A percentile compares a stretch with the other conserved stretches of the same genome.
phyloP scores from a whole-genome alignment of 1,140 invertebrate species.

The Subanguina moxae region DNA sequence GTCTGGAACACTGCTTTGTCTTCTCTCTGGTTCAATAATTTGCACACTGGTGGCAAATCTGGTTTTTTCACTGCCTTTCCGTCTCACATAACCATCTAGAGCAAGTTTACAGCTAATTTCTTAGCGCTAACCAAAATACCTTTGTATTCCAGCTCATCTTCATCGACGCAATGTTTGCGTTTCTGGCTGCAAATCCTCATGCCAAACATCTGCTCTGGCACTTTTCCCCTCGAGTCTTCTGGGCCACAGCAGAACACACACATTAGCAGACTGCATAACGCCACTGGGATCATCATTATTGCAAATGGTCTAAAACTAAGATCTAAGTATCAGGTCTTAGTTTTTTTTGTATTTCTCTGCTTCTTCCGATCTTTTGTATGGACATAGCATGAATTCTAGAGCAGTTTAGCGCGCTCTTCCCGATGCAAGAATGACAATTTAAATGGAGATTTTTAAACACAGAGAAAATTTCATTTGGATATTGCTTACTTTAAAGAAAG shows the following conservation, averaged over 20 bases:
- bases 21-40: background rate
- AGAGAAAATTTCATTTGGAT: too few species aligned
- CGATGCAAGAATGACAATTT: too few species aligned
- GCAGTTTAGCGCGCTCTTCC: too few species aligned
- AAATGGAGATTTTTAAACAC: too few species aligned
- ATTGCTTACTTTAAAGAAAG: too few species aligned
- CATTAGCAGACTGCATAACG: slow-evolving; percentile 38
- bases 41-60: slow-evolving; percentile 15
- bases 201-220: slow-evolving; percentile 22
- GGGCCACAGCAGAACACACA: slow-evolving; percentile 46
- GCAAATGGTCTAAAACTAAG: slow-evolving; percentile 26
- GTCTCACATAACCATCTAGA: slow-evolving; percentile 39
- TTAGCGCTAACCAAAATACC: background rate
- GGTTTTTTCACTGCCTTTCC: slow-evolving; percentile 40
- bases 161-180: slow-evolving; percentile 4
- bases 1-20: too few species aligned
- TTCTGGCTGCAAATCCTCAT: background rate
- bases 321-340: too few species aligned
- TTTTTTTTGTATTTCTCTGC: too few species aligned
- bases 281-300: slow-evolving; percentile 45
- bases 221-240: slow-evolving; percentile 35
- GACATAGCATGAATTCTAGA: too few species aligned
- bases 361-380: too few species aligned
- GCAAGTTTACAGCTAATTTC: slow-evolving; percentile 32
- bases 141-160: slow-evolving; percentile 16